phyloP scores from a whole-genome alignment of 2,113 vertebrate genomes.

The Cnemophilus loriae region DNA sequence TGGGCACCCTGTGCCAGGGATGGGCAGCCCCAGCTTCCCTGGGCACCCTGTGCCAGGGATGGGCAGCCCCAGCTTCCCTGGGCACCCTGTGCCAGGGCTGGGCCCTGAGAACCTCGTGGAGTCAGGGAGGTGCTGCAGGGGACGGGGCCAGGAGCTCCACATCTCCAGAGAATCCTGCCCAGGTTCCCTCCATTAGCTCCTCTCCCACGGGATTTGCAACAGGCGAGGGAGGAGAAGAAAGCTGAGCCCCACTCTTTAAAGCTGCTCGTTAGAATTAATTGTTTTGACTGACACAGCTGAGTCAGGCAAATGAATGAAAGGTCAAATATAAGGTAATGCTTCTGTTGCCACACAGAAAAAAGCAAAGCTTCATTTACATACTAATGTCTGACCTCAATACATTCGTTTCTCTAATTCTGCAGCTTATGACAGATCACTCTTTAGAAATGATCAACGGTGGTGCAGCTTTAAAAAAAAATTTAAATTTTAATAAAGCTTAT shows the following conservation, averaged over 20 bases:
- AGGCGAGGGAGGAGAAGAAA: not conserved
- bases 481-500: slow-evolving; percentile 47
- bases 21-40: not conserved
- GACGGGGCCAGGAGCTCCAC: not conserved
- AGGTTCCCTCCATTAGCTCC: not conserved
- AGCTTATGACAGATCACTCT: slow-evolving; percentile 2
- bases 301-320: slow-evolving; percentile 45
- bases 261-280: not conserved
- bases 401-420: slow-evolving; percentile 38
- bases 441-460: slow-evolving; percentile 34
- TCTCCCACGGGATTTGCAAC: not conserved
- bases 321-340: slow-evolving; percentile 42
- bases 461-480: slow-evolving; percentile 18
- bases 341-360: not conserved
- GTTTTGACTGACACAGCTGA: slow-evolving; percentile 37
- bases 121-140: not conserved
- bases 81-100: not conserved
- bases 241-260: not conserved
- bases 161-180: not conserved
- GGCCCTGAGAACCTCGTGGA: not conserved
- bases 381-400: slow-evolving; percentile 39
- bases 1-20: not conserved
- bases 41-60: not conserved
- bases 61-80: not conserved
- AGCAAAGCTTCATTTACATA: slow-evolving; percentile 37